Conservation (phyloP, 2,113 vertebrate species). For the Pseudois nayaur region DNA sequence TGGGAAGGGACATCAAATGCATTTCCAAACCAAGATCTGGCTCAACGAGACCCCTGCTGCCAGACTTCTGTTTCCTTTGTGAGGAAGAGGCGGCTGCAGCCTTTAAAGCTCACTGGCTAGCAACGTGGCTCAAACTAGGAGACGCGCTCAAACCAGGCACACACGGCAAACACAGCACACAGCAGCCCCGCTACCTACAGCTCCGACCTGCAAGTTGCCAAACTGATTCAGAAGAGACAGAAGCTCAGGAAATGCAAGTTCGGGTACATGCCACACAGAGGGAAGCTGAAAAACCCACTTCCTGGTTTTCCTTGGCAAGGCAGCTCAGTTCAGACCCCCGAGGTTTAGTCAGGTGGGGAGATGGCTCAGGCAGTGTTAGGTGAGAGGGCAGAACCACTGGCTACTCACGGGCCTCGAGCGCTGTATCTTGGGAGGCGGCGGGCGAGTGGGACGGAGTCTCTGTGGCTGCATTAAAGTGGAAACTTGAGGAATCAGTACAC, state of each 20-base stretch:
- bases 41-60: constrained; percentile 19
- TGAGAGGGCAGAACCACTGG: constrained; percentile 61
- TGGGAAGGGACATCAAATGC: constrained; percentile 22
- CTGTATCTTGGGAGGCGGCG: constrained; percentile 87
- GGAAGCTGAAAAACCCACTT: constrained; percentile 69
- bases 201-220: constrained; percentile 49
- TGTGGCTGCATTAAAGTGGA: constrained; percentile 86
- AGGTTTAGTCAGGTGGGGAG: constrained; percentile 78
- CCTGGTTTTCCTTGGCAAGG: constrained; percentile 62
- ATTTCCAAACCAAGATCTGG: constrained; percentile 45
- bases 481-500: constrained; percentile 78
- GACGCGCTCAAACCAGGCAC: not conserved
- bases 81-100: constrained; percentile 43
- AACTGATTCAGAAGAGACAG: constrained; percentile 53
- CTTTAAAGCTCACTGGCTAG: constrained; percentile 71
- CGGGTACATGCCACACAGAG: constrained; percentile 69
- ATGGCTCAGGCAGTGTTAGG: constrained; percentile 81
- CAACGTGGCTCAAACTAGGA: constrained; percentile 41
- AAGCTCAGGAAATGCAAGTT: constrained; percentile 75
- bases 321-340: constrained; percentile 68
- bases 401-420: constrained; percentile 89
- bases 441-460: constrained; percentile 83
- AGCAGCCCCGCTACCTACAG: constrained; percentile 63
- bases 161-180: constrained; percentile 13
- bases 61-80: constrained; percentile 69